Evolutionary conservation across 2,888 invertebrate genomes (phyloP).

Genomic region (Oegoconia quadripuncta): DNA sequence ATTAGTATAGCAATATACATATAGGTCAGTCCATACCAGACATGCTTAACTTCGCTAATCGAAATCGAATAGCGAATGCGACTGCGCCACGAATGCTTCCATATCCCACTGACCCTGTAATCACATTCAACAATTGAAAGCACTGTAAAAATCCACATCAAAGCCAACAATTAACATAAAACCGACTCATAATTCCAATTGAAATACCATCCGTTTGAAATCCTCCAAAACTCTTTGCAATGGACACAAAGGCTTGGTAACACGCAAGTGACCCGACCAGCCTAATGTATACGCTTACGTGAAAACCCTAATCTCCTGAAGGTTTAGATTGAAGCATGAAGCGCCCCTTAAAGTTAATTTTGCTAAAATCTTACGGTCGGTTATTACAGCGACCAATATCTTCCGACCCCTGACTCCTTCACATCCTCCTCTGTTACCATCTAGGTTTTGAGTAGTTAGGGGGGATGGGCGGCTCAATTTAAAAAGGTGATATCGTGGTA

Average conservation of each 20-base stretch:
- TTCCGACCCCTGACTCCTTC: conserved; percentile 26
- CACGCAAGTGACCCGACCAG: conserved; percentile 44
- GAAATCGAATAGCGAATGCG: no score
- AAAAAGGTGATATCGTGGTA: conserved; percentile 34
- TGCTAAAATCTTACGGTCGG: conserved; percentile 70
- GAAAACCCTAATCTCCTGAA: conserved; percentile 62
- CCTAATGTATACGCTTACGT: conserved; percentile 47
- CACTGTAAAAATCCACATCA: no score
- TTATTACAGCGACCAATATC: conserved; percentile 34
- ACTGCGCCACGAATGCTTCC: no score
- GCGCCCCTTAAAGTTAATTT: conserved; percentile 72
- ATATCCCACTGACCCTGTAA: no score
- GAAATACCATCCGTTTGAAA: conserved; percentile 3
- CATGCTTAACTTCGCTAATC: no score
- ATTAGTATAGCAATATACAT: no score
- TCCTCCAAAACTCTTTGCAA: conserved; percentile 1
- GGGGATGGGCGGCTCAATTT: conserved; percentile 34
- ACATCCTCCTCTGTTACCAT: conserved; percentile 16
- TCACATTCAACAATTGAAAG: no score
- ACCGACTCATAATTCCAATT: neutral
- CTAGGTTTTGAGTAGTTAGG: conserved; percentile 17
- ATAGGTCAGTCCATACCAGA: no score
- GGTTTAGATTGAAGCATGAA: conserved; percentile 68
- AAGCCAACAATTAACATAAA: no score
- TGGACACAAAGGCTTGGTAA: conserved; percentile 29